Evolutionary conservation across 2,797 vertebrate species (phyloP).

Genomic region (Buceros bicornis): DNA sequence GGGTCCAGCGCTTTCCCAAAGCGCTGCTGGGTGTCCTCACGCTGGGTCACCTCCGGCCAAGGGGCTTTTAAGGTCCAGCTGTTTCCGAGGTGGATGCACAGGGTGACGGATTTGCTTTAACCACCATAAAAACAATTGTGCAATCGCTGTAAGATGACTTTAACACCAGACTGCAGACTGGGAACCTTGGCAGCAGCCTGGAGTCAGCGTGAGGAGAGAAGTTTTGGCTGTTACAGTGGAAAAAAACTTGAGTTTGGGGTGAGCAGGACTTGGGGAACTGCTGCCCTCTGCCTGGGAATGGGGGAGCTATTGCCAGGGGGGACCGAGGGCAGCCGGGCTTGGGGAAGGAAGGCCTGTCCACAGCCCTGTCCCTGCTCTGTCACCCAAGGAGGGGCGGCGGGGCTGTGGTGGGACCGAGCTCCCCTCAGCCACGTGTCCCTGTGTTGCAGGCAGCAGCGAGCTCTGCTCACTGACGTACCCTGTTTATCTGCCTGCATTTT

Average conservation of each 20-base stretch:
- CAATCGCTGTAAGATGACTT: rapidly evolving
- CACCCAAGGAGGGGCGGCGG: rapidly evolving
- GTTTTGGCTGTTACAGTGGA: not conserved
- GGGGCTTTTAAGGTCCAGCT: too few species aligned
- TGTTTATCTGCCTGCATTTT: not conserved
- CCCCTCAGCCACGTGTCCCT: rapidly evolving
- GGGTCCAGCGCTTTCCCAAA: not conserved
- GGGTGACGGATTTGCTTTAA: not conserved
- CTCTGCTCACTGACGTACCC: not conserved
- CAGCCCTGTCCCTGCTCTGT: not conserved
- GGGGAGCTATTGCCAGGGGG: too few species aligned
- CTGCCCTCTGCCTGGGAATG: rapidly evolving
- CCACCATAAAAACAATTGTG: not conserved
- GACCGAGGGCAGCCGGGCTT: not conserved
- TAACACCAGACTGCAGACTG: not conserved
- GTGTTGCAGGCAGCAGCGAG: rapidly evolving
- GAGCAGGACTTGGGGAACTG: rapidly evolving
- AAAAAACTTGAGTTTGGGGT: not conserved
- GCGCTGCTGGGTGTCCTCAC: not conserved
- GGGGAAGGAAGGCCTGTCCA: not conserved
- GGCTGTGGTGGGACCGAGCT: not conserved
- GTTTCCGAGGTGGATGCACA: not conserved
- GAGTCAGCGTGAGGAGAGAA: not conserved
- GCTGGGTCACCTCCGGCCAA: not conserved
- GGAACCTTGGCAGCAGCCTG: not conserved